Percentiles rank a stretch among this genome's conserved stretches.
phyloP scores from a whole-genome alignment of 1,140 invertebrate genomes.

The Drosophila prosaltans region DNA sequence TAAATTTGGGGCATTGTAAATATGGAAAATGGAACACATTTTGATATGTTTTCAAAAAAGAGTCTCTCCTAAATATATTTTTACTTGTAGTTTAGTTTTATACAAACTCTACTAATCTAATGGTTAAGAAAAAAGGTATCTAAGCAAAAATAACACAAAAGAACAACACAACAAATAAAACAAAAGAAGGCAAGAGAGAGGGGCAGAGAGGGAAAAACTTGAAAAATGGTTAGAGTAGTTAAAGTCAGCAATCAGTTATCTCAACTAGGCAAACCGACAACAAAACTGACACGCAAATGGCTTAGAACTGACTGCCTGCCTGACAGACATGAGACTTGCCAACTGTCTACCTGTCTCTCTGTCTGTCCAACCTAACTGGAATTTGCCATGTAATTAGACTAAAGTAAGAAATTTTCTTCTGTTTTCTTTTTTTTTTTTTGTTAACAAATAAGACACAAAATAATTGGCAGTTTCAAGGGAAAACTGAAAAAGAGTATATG shows the following conservation, averaged over 20 bases:
- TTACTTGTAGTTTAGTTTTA: too few relatives aligned
- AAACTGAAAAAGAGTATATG: not conserved
- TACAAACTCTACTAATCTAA: too few relatives aligned
- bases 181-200: not conserved
- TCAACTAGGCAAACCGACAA: conserved; percentile 34
- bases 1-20: too few relatives aligned
- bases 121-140: too few relatives aligned
- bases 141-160: too few relatives aligned
- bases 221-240: conserved; percentile 36
- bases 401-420: conserved; percentile 37
- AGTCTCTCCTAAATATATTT: too few relatives aligned
- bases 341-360: conserved; percentile 34
- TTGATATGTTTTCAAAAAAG: too few relatives aligned
- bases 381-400: conserved; percentile 53
- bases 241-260: conserved; percentile 38
- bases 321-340: not conserved
- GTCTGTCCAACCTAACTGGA: conserved; percentile 18
- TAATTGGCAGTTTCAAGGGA: conserved; percentile 47
- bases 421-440: conserved; percentile 19
- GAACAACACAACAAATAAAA: too few relatives aligned
- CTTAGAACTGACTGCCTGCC: conserved; percentile 22
- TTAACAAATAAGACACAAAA: conserved; percentile 43
- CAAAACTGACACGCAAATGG: conserved; percentile 55
- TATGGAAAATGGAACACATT: too few relatives aligned
- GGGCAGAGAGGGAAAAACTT: conserved; percentile 9